These are phyloP conservation scores for Tyrannus savana DNA, from an alignment of 2,113 vertebrate genomes.

Conservation along the genomic window DNA sequence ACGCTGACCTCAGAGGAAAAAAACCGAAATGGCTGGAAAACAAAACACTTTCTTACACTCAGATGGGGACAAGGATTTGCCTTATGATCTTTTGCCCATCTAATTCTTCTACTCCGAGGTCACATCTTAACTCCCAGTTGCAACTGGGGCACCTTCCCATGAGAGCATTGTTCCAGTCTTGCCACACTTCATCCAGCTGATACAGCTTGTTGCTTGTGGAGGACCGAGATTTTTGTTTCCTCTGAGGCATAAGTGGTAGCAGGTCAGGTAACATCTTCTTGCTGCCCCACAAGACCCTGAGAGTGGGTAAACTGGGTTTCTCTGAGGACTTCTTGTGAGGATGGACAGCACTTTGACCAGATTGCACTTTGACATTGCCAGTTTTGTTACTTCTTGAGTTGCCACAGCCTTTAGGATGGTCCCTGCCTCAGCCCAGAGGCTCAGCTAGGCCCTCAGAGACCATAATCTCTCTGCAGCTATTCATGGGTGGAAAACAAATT, in stretches of 20 bases:
- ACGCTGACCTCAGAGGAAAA: not conserved
- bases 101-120: not conserved
- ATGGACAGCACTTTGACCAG: not conserved
- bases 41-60: not conserved
- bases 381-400: not conserved
- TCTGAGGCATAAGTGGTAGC: not conserved
- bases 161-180: not conserved
- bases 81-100: not conserved
- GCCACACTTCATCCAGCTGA: rapidly evolving
- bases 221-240: not conserved
- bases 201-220: not conserved
- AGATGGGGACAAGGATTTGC: not conserved
- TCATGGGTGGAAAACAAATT: not conserved
- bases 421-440: not conserved
- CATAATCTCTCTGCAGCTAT: not conserved
- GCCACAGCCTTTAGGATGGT: not conserved
- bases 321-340: not conserved
- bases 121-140: not conserved
- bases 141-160: not conserved
- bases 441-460: not conserved
- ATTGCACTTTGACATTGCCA: not conserved
- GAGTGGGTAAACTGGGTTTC: not conserved
- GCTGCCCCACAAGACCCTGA: rapidly evolving
- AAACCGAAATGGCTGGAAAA: not conserved
- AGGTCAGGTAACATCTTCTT: rapidly evolving